phyloP scores from a whole-genome alignment of 2,113 vertebrate genomes.

The Siniperca knerii region DNA sequence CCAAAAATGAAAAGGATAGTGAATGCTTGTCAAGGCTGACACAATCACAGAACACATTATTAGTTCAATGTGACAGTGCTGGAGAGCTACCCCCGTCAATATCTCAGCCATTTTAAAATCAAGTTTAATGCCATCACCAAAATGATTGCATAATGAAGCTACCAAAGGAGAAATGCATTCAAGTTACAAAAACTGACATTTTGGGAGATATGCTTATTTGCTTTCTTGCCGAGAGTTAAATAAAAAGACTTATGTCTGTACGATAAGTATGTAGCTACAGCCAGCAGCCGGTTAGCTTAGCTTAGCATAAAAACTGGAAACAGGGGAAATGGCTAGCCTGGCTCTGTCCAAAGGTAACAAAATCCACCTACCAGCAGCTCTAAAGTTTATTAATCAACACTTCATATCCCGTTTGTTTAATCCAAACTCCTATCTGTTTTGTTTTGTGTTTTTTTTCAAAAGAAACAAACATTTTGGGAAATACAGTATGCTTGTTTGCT shows the following conservation, averaged over 20 bases:
- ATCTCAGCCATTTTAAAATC: not conserved
- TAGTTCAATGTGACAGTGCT: not conserved
- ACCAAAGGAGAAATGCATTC: too few relatives aligned
- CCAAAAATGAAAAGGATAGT: not conserved
- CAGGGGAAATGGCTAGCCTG: not conserved
- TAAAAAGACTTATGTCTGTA: not conserved
- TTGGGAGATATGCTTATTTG: not conserved
- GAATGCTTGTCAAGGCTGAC: constrained; percentile 9
- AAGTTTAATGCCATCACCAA: not conserved
- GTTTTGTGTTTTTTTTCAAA: too few relatives aligned
- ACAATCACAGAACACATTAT: constrained; percentile 22
- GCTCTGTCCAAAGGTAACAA: not conserved
- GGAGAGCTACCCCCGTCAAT: not conserved
- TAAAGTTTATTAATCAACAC: not conserved
- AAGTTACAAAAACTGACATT: not conserved
- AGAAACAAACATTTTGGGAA: not conserved
- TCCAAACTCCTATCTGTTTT: not conserved
- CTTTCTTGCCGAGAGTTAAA: not conserved
- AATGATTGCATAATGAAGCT: not conserved
- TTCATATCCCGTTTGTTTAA: not conserved
- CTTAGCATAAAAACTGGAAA: constrained; percentile 1
- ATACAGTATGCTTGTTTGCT: not conserved
- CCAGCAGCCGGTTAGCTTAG: not conserved
- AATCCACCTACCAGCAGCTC: not conserved
- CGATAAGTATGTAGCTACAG: not conserved